Conservation (phyloP, 2,888 invertebrate species). For the Lasius platythorax region DNA sequence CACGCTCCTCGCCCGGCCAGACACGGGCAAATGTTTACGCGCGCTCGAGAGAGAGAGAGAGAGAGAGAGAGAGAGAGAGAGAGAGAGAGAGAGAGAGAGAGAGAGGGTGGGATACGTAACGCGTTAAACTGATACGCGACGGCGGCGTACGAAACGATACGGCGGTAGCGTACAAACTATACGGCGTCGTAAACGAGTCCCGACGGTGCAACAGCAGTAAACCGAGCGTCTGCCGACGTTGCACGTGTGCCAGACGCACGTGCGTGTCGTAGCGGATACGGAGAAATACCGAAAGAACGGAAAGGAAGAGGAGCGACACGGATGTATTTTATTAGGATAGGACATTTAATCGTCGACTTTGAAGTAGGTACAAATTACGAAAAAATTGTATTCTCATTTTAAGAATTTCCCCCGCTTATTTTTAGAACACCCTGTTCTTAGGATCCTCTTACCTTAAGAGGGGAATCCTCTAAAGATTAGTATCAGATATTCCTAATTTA, state of each 20-base stretch:
- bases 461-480: too few relatives aligned
- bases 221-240: constrained; percentile 51
- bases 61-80: background rate
- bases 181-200: constrained; percentile 70
- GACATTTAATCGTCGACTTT: constrained; percentile 25
- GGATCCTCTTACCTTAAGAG: too few relatives aligned
- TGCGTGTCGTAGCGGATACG: constrained; percentile 45
- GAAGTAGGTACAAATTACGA: background rate
- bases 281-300: constrained; percentile 32
- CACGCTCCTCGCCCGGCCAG: constrained; percentile 30
- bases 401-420: too few relatives aligned
- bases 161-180: constrained; percentile 29
- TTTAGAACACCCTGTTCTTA: too few relatives aligned
- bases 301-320: background rate
- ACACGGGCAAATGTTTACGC: constrained; percentile 36
- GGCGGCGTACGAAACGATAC: constrained; percentile 63
- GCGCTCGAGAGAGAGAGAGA: background rate
- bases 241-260: constrained; percentile 57
- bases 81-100: background rate
- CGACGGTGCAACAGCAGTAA: constrained; percentile 58
- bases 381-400: too few relatives aligned
- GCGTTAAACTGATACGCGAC: constrained; percentile 68
- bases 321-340: constrained; percentile 25
- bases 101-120: constrained; percentile 27
- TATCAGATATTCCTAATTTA: too few relatives aligned